These are phyloP conservation scores for Capreolus pygargus DNA, from an alignment of 2,113 vertebrate species.

Conservation along the genomic window DNA sequence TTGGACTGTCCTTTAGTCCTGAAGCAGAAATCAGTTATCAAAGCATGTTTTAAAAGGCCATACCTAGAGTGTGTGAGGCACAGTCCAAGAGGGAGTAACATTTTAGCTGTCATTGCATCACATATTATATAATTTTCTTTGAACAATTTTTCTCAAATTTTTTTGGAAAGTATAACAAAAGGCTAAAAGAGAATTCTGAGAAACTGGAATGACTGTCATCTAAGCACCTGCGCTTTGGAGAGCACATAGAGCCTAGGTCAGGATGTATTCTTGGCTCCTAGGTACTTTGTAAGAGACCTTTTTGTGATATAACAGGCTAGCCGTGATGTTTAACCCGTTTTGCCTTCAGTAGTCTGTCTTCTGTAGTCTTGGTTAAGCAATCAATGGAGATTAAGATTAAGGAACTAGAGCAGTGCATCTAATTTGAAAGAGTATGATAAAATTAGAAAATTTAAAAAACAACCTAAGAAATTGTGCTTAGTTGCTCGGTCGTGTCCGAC, in stretches of 20 bases:
- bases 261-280: background rate
- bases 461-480: background rate
- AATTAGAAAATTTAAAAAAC: background rate
- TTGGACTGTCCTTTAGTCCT: background rate
- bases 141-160: background rate
- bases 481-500: rapidly evolving
- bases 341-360: background rate
- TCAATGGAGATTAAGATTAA: background rate
- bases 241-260: background rate
- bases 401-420: background rate
- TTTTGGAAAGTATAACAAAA: background rate
- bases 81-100: background rate
- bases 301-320: background rate
- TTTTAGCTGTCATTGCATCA: background rate
- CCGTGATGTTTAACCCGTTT: background rate
- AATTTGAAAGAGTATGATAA: background rate
- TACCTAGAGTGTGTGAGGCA: background rate
- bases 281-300: background rate
- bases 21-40: background rate
- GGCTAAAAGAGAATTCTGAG: background rate
- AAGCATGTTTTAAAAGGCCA: background rate
- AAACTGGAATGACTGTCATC: background rate
- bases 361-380: background rate
- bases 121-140: background rate
- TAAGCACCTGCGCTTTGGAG: background rate